Evolutionary conservation across 2,797 vertebrate species (phyloP).

Genomic region (Neomorphus geoffroyi): DNA sequence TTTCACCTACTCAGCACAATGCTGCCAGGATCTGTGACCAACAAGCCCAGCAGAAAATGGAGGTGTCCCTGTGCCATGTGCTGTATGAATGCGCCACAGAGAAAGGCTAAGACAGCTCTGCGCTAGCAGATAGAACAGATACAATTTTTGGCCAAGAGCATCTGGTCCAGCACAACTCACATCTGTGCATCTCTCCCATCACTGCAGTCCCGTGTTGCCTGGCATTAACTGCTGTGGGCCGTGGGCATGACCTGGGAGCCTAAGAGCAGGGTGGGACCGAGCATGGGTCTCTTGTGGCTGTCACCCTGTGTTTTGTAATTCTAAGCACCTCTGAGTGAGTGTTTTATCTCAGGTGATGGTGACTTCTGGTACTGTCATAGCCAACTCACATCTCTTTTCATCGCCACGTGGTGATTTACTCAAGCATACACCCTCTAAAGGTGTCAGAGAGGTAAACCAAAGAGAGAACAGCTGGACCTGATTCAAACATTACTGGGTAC

Average conservation of each 20-base stretch:
- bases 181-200: accelerated
- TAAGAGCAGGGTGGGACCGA: accelerated
- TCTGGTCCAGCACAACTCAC: background rate
- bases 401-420: accelerated
- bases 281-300: background rate
- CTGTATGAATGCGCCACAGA: background rate
- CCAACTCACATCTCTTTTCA: background rate
- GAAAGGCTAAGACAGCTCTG: background rate
- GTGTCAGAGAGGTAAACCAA: background rate
- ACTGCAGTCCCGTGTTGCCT: background rate
- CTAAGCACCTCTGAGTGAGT: background rate
- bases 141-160: background rate
- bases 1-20: background rate
- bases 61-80: background rate
- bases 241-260: no score
- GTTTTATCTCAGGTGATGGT: background rate
- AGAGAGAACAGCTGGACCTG: background rate
- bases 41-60: background rate
- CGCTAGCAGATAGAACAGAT: background rate
- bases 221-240: background rate
- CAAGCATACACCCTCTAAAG: background rate
- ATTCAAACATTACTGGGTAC: background rate
- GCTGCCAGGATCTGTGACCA: background rate
- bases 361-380: background rate
- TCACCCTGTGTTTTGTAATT: background rate